Percentiles rank a stretch among this genome's conserved stretches.
Conservation (phyloP, 2,113 vertebrate genomes). For the Osmerus mordax region DNA sequence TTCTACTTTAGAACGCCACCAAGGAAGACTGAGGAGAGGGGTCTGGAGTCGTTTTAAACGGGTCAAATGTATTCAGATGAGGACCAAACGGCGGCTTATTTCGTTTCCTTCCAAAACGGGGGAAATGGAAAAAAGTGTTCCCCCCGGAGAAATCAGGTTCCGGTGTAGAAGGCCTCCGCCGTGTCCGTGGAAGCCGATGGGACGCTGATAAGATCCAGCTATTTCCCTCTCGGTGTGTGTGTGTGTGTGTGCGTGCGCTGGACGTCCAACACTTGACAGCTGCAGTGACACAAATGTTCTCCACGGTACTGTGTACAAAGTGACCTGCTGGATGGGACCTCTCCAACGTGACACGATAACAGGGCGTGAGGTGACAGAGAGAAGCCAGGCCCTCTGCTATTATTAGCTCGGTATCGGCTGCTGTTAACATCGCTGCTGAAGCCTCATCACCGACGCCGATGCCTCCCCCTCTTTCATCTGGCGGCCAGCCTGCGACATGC, state of each 20-base stretch:
- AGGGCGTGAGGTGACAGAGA: slow-evolving; percentile 83
- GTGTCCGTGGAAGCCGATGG: slow-evolving; percentile 77
- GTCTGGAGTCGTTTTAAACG: slow-evolving; percentile 87
- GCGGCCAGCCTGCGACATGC: slow-evolving; percentile 61
- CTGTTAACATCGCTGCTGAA: slow-evolving; percentile 36
- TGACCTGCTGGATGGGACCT: slow-evolving; percentile 81
- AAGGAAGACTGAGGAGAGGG: slow-evolving; percentile 50
- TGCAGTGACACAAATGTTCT: slow-evolving; percentile 82
- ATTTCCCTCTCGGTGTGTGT: slow-evolving; percentile 68
- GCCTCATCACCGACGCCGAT: slow-evolving; percentile 4
- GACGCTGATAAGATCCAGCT: slow-evolving; percentile 87
- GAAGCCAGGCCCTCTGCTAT: slow-evolving; percentile 71
- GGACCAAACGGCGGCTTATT: slow-evolving; percentile 93
- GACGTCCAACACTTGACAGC: slow-evolving; percentile 79
- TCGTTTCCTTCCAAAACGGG: slow-evolving; percentile 95
- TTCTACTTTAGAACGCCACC: slow-evolving; percentile 65
- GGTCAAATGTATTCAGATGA: slow-evolving; percentile 96
- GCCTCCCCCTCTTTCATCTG: slow-evolving; percentile 64
- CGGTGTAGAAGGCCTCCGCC: slow-evolving; percentile 75
- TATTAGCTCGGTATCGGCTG: slow-evolving; percentile 35
- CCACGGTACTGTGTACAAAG: slow-evolving; percentile 89
- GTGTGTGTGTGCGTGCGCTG: slow-evolving; percentile 63
- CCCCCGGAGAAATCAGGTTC: slow-evolving; percentile 92
- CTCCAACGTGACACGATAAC: slow-evolving; percentile 84
- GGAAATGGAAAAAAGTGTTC: slow-evolving; percentile 95